A percentile compares a stretch with the other conserved stretches of the same genome.
Evolutionary conservation across 1,140 invertebrate species (phyloP).

Genomic region (Pantala flavescens): DNA sequence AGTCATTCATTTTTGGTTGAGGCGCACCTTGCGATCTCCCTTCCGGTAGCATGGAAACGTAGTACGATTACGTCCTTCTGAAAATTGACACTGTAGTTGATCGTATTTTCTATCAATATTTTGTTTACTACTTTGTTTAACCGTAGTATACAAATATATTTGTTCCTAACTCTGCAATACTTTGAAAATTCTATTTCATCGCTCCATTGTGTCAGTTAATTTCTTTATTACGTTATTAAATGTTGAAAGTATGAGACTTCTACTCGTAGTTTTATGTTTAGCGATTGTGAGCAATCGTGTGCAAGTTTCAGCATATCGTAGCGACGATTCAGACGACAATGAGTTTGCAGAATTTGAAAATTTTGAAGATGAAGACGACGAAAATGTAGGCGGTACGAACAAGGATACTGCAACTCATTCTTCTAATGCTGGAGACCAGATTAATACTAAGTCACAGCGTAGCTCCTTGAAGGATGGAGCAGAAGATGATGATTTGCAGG

Average conservation of each 20-base stretch:
- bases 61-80: not conserved
- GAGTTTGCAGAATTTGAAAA: constrained; percentile 97
- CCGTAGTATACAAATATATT: too few relatives aligned
- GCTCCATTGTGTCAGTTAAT: too few relatives aligned
- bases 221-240: too few relatives aligned
- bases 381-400: constrained; percentile 21
- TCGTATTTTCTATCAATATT: not conserved
- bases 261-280: too few relatives aligned
- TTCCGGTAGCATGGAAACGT: not conserved
- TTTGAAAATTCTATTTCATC: too few relatives aligned
- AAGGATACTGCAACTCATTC: constrained; percentile 21
- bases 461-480: constrained; percentile 28
- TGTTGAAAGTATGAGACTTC: too few relatives aligned
- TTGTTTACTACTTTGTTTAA: too few relatives aligned
- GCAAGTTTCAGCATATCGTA: constrained; percentile 36
- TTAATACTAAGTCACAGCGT: constrained; percentile 13
- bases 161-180: too few relatives aligned
- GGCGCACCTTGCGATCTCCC: not conserved
- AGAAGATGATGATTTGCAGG: constrained; percentile 44
- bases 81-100: not conserved
- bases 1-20: not conserved
- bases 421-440: constrained; percentile 15
- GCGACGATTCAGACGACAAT: constrained; percentile 67
- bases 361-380: constrained; percentile 61
- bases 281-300: too few relatives aligned